Evolutionary conservation across 2,113 vertebrate species (phyloP).

Genomic region (Tonatia bakeri): DNA sequence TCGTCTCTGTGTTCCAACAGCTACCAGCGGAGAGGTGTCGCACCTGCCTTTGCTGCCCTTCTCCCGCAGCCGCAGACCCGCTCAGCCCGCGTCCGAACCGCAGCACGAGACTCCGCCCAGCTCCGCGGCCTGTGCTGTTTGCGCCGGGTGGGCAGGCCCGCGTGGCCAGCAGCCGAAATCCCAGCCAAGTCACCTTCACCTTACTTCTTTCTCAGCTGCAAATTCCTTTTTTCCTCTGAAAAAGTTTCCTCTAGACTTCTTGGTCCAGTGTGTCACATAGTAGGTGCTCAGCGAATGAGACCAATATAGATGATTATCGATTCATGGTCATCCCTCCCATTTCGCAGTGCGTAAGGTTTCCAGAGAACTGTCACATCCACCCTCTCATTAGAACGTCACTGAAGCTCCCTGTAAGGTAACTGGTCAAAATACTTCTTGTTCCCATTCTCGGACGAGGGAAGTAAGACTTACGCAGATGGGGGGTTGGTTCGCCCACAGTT

Average conservation of each 20-base stretch:
- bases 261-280: background rate
- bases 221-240: background rate
- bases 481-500: background rate
- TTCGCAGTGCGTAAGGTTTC: background rate
- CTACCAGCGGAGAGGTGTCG: background rate
- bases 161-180: background rate
- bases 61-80: rapidly evolving
- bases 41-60: too few relatives aligned
- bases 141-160: background rate
- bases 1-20: too few relatives aligned
- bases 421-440: background rate
- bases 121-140: rapidly evolving
- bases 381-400: rapidly evolving
- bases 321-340: background rate
- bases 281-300: background rate
- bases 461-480: background rate
- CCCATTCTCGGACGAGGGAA: background rate
- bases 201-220: background rate
- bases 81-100: background rate
- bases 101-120: rapidly evolving
- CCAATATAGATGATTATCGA: too few relatives aligned
- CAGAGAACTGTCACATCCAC: background rate
- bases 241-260: background rate
- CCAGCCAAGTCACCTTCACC: rapidly evolving
- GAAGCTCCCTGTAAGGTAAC: background rate